Evolutionary conservation across 2,888 invertebrate species (phyloP), one percentile per base, ranked within the genome.

Genomic region (Amblyjoppa proteus): DNA sequence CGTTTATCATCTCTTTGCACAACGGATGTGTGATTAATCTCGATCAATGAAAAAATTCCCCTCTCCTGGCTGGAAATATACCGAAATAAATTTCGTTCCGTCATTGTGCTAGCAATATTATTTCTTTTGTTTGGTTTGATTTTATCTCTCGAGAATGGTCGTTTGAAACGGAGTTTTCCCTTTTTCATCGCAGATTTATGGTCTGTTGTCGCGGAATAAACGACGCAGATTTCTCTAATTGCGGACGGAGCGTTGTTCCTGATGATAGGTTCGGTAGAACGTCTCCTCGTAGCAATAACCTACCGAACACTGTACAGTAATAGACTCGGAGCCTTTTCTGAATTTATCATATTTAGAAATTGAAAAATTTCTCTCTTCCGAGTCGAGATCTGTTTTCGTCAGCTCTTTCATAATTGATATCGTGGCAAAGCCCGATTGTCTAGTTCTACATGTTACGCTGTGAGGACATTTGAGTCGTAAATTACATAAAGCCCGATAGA

Each of bases 161-260:
- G 70, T 74, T 81, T 77, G 70, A 83, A 83, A 81, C 73, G n/a
- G 69, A 83, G 81, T 86, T 86, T 86, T 75, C 83, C 86, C 2
- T 41, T 41, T 41, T 83, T 84, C 86, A 81, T 64, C 70, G 74
- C 64, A 84, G 87, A 89, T 89, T 88, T 88, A 89, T 89, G 51
- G 87, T 85, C 71, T 83, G 77, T 76, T 86, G 73, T 87, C 81
- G 71, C 71, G 76, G 83, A 88, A 89, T 88, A 87, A 87, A 89
- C 87, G 83, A 87, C 87, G 87, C 88, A 88, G 86, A 89, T 87
- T 89, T 88, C 87, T 89, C 87, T 89, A 88, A 89, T 89, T 89
- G 87, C 80, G 79, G 68, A 81, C 79, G 76, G 80, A 64, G 85
- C 84, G 84, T 84, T 87, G 84, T 83, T 84, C 49, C 85, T 85